Conservation (phyloP, 2,797 vertebrate genomes). For the Phrynocephalus forsythii region DNA sequence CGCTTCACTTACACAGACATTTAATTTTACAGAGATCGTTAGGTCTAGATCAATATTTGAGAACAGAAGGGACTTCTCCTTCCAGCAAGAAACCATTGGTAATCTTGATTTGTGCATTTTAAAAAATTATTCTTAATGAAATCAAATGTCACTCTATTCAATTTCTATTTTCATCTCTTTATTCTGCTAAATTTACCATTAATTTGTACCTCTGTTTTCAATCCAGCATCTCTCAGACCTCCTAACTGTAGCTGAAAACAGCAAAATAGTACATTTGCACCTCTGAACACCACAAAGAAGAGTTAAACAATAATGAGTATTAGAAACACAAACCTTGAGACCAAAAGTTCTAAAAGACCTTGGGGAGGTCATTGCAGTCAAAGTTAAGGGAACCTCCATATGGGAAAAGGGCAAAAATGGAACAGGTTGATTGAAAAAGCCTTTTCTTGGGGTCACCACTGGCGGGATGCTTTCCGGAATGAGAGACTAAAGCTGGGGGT, state of each 20-base stretch:
- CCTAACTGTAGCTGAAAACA: not conserved
- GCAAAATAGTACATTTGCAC: not conserved
- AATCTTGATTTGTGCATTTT: not conserved
- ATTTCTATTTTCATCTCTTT: not conserved
- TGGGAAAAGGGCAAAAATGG: not conserved
- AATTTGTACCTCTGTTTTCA: not conserved
- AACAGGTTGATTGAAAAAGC: not conserved
- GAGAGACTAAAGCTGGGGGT: not conserved
- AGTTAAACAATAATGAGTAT: not conserved
- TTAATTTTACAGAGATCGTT: slow-evolving; percentile 19
- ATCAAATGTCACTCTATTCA: not conserved
- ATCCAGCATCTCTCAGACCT: not conserved
- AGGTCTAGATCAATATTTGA: slow-evolving; percentile 6
- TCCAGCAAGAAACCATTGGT: slow-evolving; percentile 7
- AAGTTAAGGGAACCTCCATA: not conserved
- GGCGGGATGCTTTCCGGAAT: not conserved
- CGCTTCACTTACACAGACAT: not conserved
- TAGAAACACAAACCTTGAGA: not conserved
- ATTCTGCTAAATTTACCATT: not conserved
- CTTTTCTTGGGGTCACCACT: not conserved
- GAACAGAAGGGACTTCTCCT: not conserved
- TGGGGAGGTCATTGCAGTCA: not conserved
- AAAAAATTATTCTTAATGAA: not conserved
- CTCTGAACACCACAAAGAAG: not conserved
- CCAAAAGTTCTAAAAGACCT: not conserved